phyloP scores from a whole-genome alignment of 2,888 invertebrate genomes.

The Drosophila robusta region DNA sequence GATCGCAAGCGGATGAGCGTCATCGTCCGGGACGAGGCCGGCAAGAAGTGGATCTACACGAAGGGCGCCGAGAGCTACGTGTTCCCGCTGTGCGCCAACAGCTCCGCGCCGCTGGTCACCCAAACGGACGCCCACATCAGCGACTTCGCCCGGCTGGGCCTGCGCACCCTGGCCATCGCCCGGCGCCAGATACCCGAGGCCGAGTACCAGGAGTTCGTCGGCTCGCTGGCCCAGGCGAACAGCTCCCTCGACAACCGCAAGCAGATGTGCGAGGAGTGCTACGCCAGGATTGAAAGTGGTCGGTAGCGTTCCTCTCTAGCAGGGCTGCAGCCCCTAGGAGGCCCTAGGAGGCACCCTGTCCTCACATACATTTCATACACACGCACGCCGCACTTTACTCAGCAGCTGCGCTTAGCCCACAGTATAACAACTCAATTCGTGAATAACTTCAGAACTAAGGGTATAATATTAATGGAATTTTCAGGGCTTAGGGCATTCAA shows the following conservation, averaged over 20 bases:
- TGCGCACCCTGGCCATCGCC: constrained; percentile 93
- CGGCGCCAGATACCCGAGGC: constrained; percentile 88
- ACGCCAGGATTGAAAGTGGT: constrained; percentile 83
- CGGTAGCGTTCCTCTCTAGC: constrained; percentile 37
- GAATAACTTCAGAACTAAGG: no score
- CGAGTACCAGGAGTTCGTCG: constrained; percentile 89
- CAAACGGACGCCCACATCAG: constrained; percentile 86
- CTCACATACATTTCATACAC: no score
- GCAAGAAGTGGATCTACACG: constrained; percentile 88
- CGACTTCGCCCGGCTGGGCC: constrained; percentile 88
- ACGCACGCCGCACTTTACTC: no score
- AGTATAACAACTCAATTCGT: no score
- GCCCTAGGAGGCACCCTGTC: no score
- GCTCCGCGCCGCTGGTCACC: constrained; percentile 83
- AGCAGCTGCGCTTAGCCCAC: no score
- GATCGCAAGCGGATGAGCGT: constrained; percentile 97
- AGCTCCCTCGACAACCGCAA: constrained; percentile 83
- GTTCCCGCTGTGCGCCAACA: constrained; percentile 87
- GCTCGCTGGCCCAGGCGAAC: constrained; percentile 80
- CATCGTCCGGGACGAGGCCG: constrained; percentile 88
- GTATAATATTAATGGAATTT: no score
- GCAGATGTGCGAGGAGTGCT: constrained; percentile 79
- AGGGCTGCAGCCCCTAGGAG: no score
- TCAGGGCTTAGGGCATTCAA: no score
- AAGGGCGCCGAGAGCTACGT: constrained; percentile 94